Conservation (phyloP, 2,888 invertebrate species). For the Linnaemya tessellans region DNA sequence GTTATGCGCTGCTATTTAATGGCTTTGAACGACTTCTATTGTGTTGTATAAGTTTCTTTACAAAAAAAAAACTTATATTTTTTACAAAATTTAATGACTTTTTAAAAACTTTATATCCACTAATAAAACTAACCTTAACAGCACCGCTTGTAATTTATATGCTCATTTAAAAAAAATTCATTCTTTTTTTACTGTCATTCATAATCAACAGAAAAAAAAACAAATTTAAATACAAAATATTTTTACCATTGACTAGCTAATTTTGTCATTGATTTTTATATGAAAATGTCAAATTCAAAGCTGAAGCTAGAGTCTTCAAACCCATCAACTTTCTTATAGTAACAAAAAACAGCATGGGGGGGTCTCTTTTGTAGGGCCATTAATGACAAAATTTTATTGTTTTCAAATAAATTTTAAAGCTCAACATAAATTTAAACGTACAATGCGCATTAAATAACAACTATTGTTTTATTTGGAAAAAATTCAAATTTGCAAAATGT, state of each 20-base stretch:
- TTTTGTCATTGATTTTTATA: slow-evolving; percentile 1
- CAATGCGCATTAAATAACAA: slow-evolving; percentile 44
- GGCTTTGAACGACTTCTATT: neutral
- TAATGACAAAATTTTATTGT: slow-evolving; percentile 43
- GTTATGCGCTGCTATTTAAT: neutral
- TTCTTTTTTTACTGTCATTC: neutral
- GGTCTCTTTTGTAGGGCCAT: slow-evolving; percentile 42
- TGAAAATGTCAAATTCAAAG: slow-evolving; percentile 16
- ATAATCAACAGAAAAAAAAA: neutral
- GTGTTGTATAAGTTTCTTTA: neutral
- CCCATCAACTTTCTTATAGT: slow-evolving; percentile 47
- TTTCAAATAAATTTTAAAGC: slow-evolving; percentile 49
- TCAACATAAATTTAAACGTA: slow-evolving; percentile 57
- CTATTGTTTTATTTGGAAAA: slow-evolving; percentile 29
- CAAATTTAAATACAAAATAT: neutral
- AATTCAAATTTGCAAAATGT: slow-evolving; percentile 45
- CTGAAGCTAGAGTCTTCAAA: slow-evolving; percentile 34
- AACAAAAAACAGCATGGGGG: neutral
- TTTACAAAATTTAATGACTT: neutral
- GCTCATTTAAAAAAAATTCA: slow-evolving; percentile 8
- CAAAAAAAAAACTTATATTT: neutral
- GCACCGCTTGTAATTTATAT: slow-evolving; percentile 17
- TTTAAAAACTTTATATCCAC: neutral
- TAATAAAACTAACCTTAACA: slow-evolving; percentile 11
- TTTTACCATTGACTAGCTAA: neutral